These are phyloP conservation scores for Oegoconia quadripuncta DNA, from an alignment of 2,888 invertebrate genomes.

Conservation along the genomic window DNA sequence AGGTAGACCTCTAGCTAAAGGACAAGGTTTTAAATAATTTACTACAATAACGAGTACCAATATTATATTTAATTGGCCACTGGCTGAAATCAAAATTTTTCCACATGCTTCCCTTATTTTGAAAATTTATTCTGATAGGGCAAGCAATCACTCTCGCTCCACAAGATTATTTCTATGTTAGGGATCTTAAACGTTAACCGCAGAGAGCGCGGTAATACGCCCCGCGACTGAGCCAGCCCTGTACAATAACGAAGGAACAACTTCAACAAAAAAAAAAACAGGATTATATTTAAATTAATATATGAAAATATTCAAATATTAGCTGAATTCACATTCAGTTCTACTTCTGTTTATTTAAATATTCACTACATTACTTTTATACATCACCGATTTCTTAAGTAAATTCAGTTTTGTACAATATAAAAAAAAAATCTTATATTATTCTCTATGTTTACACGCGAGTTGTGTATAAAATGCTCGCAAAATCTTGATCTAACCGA, in stretches of 20 bases:
- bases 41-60: constrained; percentile 67
- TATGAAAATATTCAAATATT: constrained; percentile 79
- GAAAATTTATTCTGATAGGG: constrained; percentile 47
- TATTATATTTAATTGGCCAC: constrained; percentile 74
- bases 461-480: constrained; percentile 65
- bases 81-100: constrained; percentile 74
- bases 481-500: constrained; percentile 68
- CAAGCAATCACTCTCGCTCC: constrained; percentile 40
- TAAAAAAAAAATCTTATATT: constrained; percentile 77
- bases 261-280: constrained; percentile 74
- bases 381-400: constrained; percentile 80
- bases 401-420: constrained; percentile 80
- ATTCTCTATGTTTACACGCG: constrained; percentile 67
- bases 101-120: constrained; percentile 51
- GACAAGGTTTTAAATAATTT: constrained; percentile 49
- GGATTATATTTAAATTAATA: constrained; percentile 79
- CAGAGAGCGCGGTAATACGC: constrained; percentile 10
- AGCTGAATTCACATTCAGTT: constrained; percentile 72
- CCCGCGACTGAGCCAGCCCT: constrained; percentile 46
- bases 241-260: constrained; percentile 72
- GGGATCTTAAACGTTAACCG: background rate
- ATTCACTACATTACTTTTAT: constrained; percentile 77
- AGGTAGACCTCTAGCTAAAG: background rate
- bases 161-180: constrained; percentile 1
- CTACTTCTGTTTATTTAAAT: constrained; percentile 77